Evolutionary conservation across 1,140 invertebrate species (phyloP).

Genomic region (Drosophila pseudoananassae): DNA sequence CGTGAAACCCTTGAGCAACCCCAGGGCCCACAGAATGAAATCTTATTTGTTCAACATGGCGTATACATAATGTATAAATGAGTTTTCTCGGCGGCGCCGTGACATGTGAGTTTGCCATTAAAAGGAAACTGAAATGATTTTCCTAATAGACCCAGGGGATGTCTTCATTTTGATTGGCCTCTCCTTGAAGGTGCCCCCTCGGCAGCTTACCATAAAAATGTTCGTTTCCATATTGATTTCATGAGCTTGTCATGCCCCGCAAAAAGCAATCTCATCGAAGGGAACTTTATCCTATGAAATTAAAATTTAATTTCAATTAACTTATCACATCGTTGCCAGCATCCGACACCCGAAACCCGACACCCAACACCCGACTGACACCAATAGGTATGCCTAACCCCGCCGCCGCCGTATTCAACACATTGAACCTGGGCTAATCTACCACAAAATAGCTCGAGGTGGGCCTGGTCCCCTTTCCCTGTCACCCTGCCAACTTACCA

Average conservation of each 20-base stretch:
- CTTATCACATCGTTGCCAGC: conserved; percentile 58
- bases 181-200: conserved; percentile 1
- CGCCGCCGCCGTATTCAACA: conserved; percentile 38
- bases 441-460: conserved; percentile 43
- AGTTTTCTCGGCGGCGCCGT: conserved; percentile 43
- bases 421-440: conserved; percentile 63
- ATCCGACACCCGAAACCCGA: conserved; percentile 42
- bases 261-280: conserved; percentile 47
- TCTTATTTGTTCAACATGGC: conserved; percentile 47
- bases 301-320: conserved; percentile 66
- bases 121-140: conserved; percentile 57
- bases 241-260: background rate
- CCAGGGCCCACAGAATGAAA: conserved; percentile 37
- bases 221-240: conserved; percentile 49
- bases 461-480: background rate
- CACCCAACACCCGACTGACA: conserved; percentile 42
- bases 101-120: conserved; percentile 53
- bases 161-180: conserved; percentile 47
- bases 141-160: conserved; percentile 54
- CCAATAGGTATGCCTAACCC: conserved; percentile 18
- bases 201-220: background rate
- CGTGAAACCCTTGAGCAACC: conserved; percentile 10
- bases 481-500: conserved; percentile 36
- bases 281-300: conserved; percentile 54
- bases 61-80: conserved; percentile 61